Evolutionary conservation across 2,113 vertebrate genomes (phyloP), one percentile per base, ranked within the genome.

Genomic region (Phalacrocorax brasilianus): DNA sequence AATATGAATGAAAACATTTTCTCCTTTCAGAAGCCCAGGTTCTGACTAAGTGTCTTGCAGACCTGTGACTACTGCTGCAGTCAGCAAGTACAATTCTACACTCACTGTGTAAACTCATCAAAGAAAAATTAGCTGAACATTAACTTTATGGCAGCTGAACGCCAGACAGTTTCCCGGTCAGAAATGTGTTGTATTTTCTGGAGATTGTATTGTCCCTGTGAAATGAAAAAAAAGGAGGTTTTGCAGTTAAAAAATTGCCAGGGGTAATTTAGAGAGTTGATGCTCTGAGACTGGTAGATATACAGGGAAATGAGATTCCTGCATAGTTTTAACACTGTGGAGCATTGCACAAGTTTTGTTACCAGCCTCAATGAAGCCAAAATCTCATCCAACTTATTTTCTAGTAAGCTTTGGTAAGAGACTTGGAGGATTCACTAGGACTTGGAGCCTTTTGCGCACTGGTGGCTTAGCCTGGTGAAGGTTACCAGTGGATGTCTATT

Each of bases 1-100:
- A 89, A 96, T 91, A 93, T 87, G 89, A 97, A 97, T 92, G 91
- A 95, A 96, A 97, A 93, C 72, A 87, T 92, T 88, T 94, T 83
- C 80, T 95, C 12, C 1, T 91, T 94, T 91, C 80, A 88, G 89
- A 88, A 92, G 70, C 80, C 81, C 74, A 62, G 40, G 67, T 91
- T 95, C 56, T 91, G 44, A 75, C 24, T 33, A 70, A 89, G 77
- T 30, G n/a, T 91, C 77, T 86, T 5, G 4, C 45, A 89, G 81
- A 78, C 30, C 74, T 2, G 7, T 44, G 80, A 53, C 77, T 91
- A 14, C 84, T 2, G 3, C 40, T 1, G 0, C 84, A 72, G 66
- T 53, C 81, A 80, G 75, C 55, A 74, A 76, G 56, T 86, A 58
- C 0, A 0, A 75, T 75, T 75, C 85, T 38, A 79, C 21, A 19